phyloP scores from a whole-genome alignment of 1,140 invertebrate species.

The Melanaphis sacchari region DNA sequence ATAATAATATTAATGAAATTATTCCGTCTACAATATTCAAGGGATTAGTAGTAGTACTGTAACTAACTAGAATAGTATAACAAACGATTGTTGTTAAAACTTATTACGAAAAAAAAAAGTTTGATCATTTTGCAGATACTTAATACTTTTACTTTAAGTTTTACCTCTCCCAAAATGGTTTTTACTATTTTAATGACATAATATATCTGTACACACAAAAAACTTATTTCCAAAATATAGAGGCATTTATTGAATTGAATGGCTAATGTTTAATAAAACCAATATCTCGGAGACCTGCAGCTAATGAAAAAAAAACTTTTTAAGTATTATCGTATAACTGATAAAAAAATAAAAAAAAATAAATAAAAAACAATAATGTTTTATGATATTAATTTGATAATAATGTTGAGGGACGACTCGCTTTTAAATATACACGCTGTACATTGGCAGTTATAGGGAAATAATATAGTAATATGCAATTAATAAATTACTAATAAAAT shows the following conservation, averaged over 20 bases:
- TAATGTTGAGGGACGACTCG: background rate
- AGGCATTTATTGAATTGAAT: background rate
- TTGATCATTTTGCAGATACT: background rate
- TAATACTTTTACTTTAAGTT: background rate
- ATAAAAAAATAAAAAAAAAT: no score
- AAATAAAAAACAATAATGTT: background rate
- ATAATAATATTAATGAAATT: background rate
- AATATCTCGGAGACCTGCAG: background rate
- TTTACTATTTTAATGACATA: background rate
- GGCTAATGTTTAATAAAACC: background rate
- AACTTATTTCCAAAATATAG: background rate
- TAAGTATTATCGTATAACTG: background rate
- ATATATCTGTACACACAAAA: background rate
- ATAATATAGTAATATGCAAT: slow-evolving; percentile 18
- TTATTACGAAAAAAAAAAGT: background rate
- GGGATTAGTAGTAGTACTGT: background rate
- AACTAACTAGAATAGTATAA: no score
- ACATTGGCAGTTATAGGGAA: background rate
- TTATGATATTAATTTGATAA: background rate
- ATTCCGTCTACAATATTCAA: background rate
- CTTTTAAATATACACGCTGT: background rate
- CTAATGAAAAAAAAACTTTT: background rate
- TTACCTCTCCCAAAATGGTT: background rate
- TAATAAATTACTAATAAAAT: background rate
- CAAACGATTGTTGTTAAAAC: background rate